Evolutionary conservation across 2,113 vertebrate species (phyloP), one percentile per base, ranked within the genome.

Genomic region (Xiphophorus hellerii): DNA sequence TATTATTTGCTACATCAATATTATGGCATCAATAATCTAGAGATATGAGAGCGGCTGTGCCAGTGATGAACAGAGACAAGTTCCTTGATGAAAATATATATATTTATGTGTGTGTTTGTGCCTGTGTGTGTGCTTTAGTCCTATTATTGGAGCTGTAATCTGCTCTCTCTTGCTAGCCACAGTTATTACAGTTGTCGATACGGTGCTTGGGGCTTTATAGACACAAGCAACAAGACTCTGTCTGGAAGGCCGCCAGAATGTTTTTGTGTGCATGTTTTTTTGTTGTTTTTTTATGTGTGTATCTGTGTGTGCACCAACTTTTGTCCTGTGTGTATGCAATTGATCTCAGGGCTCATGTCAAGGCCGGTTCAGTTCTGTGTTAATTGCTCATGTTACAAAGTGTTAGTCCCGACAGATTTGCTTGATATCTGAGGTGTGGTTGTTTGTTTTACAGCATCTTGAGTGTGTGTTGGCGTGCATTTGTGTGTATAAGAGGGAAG

Each of bases 171-270:
- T 90, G 91, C 88, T 88, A 88, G 82, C 87, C 82, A 77, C 85
- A 87, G 91, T 91, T 92, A 92, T 93, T 92, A 89, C 87, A 90
- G 77, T 90, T 90, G 90, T 93, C 89, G 80, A 92, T 92, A 87
- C 81, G 88, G 64, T 81, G 88, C 87, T 89, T 79, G 77, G 87
- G 85, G 85, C 84, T 93, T 92, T 90, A 91, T 86, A 87, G 89
- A 92, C 85, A 87, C 81, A 82, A 77, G 87, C 87, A 87, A 86
- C 86, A 30, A 85, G 81, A 74, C 84, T 82, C 73, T 5, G 76
- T 58, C 89, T 91, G 91, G 92, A 89, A 5, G 11, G 12, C 39
- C 9, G 88, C 89, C 89, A 93, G 83, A 68, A 66, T 62, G 63
- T 66, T 71, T 85, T 44, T 82, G 66, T 68, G 58, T 67, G 68